phyloP scores from a whole-genome alignment of 2,888 invertebrate species.

The Mythimna loreyi region DNA sequence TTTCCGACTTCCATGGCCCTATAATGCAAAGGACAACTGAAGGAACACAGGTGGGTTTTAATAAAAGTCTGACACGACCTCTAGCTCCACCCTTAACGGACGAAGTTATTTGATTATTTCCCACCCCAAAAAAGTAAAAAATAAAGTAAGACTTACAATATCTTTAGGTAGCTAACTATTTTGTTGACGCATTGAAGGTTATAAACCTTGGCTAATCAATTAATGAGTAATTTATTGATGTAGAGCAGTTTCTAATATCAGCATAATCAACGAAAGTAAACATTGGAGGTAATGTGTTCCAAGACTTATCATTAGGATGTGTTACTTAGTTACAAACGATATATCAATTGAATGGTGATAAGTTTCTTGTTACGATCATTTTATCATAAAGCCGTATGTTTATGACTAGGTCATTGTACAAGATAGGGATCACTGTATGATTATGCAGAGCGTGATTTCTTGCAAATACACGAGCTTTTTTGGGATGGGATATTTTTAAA shows the following conservation, averaged over 20 bases:
- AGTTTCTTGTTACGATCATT: not conserved
- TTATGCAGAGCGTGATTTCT: not conserved
- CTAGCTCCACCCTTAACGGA: no score
- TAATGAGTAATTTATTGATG: conserved; percentile 21
- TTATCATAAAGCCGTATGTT: not conserved
- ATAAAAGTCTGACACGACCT: no score
- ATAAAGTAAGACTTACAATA: not conserved
- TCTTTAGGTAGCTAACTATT: not conserved
- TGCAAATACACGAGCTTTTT: not conserved
- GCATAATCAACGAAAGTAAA: conserved; percentile 2
- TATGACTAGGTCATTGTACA: not conserved
- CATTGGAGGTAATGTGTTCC: conserved; percentile 17
- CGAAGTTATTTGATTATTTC: no score
- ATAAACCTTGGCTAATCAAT: conserved; percentile 19
- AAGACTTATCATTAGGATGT: conserved; percentile 23
- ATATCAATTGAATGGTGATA: conserved; percentile 2
- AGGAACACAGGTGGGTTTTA: no score
- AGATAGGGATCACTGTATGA: not conserved
- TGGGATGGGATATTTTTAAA: no score
- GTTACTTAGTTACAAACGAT: conserved; percentile 16
- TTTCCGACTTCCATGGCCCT: no score
- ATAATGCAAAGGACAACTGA: no score
- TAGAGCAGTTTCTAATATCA: conserved; percentile 39
- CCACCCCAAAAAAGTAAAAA: no score
- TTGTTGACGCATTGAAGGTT: conserved; percentile 6